These are phyloP conservation scores for Sebastes jordani DNA, from an alignment of 2,797 vertebrate genomes.

Conservation along the genomic window DNA sequence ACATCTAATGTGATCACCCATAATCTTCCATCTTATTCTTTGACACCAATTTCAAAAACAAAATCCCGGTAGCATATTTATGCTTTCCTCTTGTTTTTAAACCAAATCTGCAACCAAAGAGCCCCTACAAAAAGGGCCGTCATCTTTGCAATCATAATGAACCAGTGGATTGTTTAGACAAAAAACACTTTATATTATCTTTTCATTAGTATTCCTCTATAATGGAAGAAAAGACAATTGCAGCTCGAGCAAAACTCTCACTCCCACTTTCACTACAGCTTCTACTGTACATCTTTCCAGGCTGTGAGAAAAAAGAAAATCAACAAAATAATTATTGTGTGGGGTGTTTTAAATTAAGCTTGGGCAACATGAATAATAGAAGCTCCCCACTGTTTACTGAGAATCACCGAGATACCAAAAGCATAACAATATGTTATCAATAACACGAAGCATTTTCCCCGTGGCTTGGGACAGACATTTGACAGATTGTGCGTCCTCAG, in stretches of 20 bases:
- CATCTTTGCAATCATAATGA: slow-evolving; percentile 48
- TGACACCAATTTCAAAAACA: neutral
- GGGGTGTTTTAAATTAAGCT: slow-evolving; percentile 73
- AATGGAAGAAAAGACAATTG: slow-evolving; percentile 17
- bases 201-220: slow-evolving; percentile 23
- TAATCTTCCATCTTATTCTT: neutral
- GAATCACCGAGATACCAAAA: slow-evolving; percentile 52
- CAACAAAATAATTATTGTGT: slow-evolving; percentile 30
- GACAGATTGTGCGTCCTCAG: slow-evolving; percentile 1
- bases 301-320: slow-evolving; percentile 24
- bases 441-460: slow-evolving; percentile 33
- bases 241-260: neutral
- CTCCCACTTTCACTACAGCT: slow-evolving; percentile 20
- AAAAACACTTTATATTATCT: slow-evolving; percentile 19
- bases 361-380: slow-evolving; percentile 68
- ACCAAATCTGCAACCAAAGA: neutral
- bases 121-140: neutral
- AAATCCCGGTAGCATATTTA: neutral
- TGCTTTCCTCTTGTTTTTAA: neutral
- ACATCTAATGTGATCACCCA: neutral
- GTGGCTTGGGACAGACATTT: slow-evolving; percentile 25
- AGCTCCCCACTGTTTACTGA: slow-evolving; percentile 56
- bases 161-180: slow-evolving; percentile 5
- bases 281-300: slow-evolving; percentile 23
- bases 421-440: slow-evolving; percentile 70